Conservation (phyloP, 2,797 vertebrate species). For the Cuniculus paca region DNA sequence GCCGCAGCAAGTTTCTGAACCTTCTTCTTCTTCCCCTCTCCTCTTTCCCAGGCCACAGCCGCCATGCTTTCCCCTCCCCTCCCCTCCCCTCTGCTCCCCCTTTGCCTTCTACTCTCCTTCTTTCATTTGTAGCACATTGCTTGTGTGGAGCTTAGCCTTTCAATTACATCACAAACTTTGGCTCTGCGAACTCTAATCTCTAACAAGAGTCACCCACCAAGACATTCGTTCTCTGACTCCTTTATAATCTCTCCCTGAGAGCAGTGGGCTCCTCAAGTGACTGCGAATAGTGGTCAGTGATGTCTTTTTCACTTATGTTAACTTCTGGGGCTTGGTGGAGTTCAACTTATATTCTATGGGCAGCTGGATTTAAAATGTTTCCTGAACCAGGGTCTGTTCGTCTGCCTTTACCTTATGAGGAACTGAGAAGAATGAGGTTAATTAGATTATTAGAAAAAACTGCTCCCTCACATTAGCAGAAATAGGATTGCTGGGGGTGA, state of each 20-base stretch:
- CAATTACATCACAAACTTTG: neutral
- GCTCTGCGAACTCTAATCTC: neutral
- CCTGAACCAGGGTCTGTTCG: neutral
- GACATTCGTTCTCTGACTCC: neutral
- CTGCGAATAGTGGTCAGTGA: neutral
- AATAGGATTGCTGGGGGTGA: conserved; percentile 11
- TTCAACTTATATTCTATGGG: neutral
- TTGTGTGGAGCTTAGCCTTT: neutral
- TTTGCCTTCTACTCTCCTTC: neutral
- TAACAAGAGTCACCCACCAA: neutral
- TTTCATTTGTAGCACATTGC: neutral
- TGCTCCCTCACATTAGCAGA: neutral
- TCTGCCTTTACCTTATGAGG: conserved; percentile 32
- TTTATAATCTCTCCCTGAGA: neutral
- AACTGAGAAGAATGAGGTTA: conserved; percentile 39
- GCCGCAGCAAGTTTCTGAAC: neutral
- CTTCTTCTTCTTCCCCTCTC: neutral
- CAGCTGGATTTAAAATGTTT: conserved; percentile 2
- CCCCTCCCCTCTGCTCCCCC: neutral
- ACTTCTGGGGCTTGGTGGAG: neutral
- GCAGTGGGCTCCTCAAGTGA: neutral
- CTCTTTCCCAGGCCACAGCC: neutral
- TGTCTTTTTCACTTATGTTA: neutral
- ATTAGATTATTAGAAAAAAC: conserved; percentile 55
- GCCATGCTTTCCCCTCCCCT: neutral